Evolutionary conservation across 2,113 vertebrate species (phyloP).

Genomic region (Stomatorhinus ivindoensis): DNA sequence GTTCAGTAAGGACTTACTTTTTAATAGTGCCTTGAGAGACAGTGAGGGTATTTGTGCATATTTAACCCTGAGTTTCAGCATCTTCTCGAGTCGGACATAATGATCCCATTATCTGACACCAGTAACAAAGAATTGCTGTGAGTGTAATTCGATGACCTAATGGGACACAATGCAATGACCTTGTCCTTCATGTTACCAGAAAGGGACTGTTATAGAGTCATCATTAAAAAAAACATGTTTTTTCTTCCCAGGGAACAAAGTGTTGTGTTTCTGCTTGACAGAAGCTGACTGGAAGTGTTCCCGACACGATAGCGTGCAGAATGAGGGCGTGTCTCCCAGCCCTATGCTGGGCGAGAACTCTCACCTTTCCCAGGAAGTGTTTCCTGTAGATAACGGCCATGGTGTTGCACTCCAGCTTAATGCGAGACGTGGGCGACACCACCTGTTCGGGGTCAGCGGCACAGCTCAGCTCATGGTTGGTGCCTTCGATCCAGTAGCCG

Average conservation of each 20-base stretch:
- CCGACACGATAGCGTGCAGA: not conserved
- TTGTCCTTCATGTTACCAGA: not conserved
- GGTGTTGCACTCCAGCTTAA: slow-evolving; percentile 83
- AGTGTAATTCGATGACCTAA: not conserved
- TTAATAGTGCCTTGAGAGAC: not conserved
- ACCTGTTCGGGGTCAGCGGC: slow-evolving; percentile 62
- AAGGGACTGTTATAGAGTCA: not conserved
- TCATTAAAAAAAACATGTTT: not conserved
- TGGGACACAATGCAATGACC: not conserved
- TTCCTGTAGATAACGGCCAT: slow-evolving; percentile 83
- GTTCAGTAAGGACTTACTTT: not conserved
- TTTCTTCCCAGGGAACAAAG: not conserved
- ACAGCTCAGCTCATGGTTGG: slow-evolving; percentile 67
- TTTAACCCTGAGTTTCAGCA: not conserved
- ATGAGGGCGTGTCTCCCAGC: not conserved
- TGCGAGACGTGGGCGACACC: slow-evolving; percentile 54
- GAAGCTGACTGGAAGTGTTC: not conserved
- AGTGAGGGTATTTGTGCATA: not conserved
- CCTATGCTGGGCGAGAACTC: not conserved
- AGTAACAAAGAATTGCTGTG: not conserved
- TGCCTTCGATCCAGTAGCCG: slow-evolving; percentile 97
- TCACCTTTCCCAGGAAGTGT: slow-evolving; percentile 90
- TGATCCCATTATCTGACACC: not conserved
- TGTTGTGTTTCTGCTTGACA: not conserved
- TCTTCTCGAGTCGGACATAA: not conserved